phyloP scores from a whole-genome alignment of 2,888 invertebrate genomes.

The Pseudeuparius sepicola region DNA sequence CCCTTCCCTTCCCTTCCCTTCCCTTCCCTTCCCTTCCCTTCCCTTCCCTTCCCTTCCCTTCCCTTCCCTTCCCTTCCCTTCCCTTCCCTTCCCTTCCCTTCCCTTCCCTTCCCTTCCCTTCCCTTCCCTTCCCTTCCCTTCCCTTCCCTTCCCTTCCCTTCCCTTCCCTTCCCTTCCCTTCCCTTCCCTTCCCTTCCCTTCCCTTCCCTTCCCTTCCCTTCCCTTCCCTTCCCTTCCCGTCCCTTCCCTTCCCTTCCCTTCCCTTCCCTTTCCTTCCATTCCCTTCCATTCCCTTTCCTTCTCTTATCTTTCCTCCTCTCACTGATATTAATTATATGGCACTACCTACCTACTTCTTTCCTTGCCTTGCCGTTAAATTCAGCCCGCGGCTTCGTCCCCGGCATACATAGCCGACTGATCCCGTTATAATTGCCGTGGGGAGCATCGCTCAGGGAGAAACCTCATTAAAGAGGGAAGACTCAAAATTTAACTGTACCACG shows the following conservation, averaged over 20 bases:
- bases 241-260: conserved; percentile 1
- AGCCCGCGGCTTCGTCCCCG: too few relatives aligned
- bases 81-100: background rate
- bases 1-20: background rate
- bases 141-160: background rate
- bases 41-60: background rate
- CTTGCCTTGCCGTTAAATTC: too few relatives aligned
- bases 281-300: background rate
- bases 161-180: background rate
- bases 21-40: background rate
- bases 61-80: background rate
- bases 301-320: background rate
- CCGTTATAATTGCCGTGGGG: too few relatives aligned
- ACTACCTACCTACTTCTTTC: too few relatives aligned
- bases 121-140: background rate
- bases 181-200: background rate
- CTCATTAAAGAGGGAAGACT: too few relatives aligned
- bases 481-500: too few relatives aligned
- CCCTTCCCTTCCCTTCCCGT: background rate
- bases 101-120: background rate
- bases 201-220: background rate
- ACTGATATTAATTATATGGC: too few relatives aligned
- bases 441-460: too few relatives aligned
- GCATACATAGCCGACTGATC: too few relatives aligned
- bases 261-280: background rate